phyloP scores from a whole-genome alignment of 2,888 invertebrate genomes.

The Diabrotica balteata region DNA sequence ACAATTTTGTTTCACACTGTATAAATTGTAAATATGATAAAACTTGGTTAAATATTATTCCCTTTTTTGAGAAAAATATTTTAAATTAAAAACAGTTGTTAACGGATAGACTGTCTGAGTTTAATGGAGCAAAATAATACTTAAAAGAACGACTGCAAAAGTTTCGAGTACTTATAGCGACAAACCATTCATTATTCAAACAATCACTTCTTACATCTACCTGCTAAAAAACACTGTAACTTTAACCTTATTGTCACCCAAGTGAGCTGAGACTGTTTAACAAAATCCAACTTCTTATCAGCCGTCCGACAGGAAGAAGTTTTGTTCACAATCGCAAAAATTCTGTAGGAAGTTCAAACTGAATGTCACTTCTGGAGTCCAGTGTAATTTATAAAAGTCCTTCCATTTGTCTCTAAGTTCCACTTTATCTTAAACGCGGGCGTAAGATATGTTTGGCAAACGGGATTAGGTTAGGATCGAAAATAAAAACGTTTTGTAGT shows the following conservation, averaged over 20 bases:
- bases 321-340: constrained; percentile 20
- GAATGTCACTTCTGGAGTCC: constrained; percentile 15
- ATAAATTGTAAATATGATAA: no score
- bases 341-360: constrained; percentile 16
- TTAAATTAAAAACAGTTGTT: no score
- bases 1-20: no score
- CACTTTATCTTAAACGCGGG: constrained; percentile 7
- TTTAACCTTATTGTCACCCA: constrained; percentile 12
- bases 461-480: no score
- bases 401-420: constrained; percentile 28
- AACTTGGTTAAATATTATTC: no score
- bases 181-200: constrained; percentile 8
- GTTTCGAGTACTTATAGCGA: not conserved
- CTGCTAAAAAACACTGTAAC: constrained; percentile 5
- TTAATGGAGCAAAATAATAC: no score
- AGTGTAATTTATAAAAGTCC: constrained; percentile 26
- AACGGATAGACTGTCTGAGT: no score
- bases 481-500: not conserved
- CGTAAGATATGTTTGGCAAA: not conserved
- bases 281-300: constrained; percentile 15
- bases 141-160: not conserved
- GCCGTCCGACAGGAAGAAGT: constrained; percentile 14
- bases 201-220: constrained; percentile 2
- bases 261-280: not conserved
- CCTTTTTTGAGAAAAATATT: no score